Conservation (phyloP, 2,113 vertebrate species). For the Thunnus maccoyii region DNA sequence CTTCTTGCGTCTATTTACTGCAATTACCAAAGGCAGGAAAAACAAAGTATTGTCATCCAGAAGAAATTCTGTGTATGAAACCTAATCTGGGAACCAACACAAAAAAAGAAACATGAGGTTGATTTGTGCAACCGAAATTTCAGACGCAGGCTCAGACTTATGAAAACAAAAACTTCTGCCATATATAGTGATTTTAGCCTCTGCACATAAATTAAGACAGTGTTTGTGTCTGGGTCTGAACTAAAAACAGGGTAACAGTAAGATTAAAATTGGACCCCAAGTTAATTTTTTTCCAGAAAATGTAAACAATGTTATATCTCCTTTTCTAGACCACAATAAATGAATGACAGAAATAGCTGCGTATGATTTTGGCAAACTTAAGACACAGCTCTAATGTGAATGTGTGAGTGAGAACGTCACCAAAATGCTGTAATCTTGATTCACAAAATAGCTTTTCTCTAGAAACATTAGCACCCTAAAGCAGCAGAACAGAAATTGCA, state of each 20-base stretch:
- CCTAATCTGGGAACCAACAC: conserved; percentile 23
- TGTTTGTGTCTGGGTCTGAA: conserved; percentile 47
- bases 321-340: neutral
- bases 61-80: neutral
- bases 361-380: neutral
- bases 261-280: neutral
- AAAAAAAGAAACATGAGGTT: conserved; percentile 13
- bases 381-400: neutral
- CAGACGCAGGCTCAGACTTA: conserved; percentile 6
- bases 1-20: neutral
- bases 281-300: conserved; percentile 6
- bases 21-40: conserved; percentile 1
- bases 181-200: conserved; percentile 34
- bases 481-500: neutral
- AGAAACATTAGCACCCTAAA: neutral
- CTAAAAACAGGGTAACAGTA: neutral
- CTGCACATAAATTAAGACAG: conserved; percentile 8
- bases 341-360: neutral
- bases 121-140: conserved; percentile 16
- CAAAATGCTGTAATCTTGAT: neutral
- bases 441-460: neutral
- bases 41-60: neutral
- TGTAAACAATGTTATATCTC: too few relatives aligned
- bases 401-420: neutral
- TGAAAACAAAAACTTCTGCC: conserved; percentile 42